Percentiles rank a stretch among this genome's conserved stretches.
phyloP scores from a whole-genome alignment of 2,888 invertebrate genomes.

The Sepiola atlantica region DNA sequence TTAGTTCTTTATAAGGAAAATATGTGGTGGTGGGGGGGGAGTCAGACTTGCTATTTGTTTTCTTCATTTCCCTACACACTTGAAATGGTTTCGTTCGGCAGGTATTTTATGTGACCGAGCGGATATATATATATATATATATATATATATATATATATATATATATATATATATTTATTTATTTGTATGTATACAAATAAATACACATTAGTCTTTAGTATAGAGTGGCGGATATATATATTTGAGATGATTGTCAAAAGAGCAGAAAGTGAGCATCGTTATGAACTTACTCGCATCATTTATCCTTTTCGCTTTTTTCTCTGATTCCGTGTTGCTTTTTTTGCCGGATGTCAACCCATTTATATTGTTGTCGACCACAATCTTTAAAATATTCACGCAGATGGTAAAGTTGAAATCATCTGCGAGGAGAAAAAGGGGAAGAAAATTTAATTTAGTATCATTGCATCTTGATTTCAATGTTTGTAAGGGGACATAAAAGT shows the following conservation, averaged over 20 bases:
- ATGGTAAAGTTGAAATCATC: conserved; percentile 93
- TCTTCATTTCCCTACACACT: too few relatives aligned
- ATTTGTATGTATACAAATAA: background rate
- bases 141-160: background rate
- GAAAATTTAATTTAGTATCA: background rate
- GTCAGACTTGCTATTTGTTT: too few relatives aligned
- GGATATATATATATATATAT: background rate
- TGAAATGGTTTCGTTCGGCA: too few relatives aligned
- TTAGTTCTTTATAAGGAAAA: too few relatives aligned
- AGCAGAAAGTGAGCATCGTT: background rate
- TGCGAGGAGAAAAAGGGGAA: conserved; percentile 70
- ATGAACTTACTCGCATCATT: background rate
- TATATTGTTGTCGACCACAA: conserved; percentile 78
- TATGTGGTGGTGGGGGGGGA: too few relatives aligned
- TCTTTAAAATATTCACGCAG: conserved; percentile 88
- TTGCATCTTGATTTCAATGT: too few relatives aligned
- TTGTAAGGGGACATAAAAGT: too few relatives aligned
- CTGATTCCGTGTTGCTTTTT: conserved; percentile 48
- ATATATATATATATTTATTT: background rate
- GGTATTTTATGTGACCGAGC: too few relatives aligned
- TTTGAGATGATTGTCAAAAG: too few relatives aligned
- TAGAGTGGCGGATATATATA: background rate
- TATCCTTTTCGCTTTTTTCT: conserved; percentile 38
- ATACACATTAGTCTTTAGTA: too few relatives aligned
- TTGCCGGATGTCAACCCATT: background rate